These are phyloP conservation scores for Poecilia velifera DNA, from an alignment of 2,797 vertebrate genomes.

Conservation along the genomic window DNA sequence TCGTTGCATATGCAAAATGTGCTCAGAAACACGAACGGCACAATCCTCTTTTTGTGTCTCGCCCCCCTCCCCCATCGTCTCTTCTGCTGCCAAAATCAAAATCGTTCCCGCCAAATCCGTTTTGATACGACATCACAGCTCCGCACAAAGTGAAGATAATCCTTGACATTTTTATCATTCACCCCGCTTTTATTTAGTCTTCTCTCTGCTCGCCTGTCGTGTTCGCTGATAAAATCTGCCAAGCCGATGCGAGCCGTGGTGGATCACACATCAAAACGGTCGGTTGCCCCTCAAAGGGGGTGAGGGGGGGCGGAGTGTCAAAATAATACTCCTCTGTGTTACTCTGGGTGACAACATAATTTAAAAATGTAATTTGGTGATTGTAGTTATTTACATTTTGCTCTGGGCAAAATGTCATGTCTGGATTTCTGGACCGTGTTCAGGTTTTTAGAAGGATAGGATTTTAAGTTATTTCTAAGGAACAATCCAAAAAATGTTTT, in stretches of 20 bases:
- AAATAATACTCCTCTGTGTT: conserved; percentile 73
- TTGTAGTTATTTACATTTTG: conserved; percentile 57
- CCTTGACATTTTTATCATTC: conserved; percentile 77
- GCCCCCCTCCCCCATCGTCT: conserved; percentile 24
- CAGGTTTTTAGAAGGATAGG: not conserved
- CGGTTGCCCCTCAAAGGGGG: conserved; percentile 61
- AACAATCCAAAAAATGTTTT: not conserved
- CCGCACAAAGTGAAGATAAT: conserved; percentile 76
- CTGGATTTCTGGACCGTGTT: not conserved
- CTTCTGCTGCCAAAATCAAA: conserved; percentile 75
- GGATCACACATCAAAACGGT: conserved; percentile 83
- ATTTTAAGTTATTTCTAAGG: not conserved
- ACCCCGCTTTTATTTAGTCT: conserved; percentile 65
- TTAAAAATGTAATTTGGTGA: conserved; percentile 76
- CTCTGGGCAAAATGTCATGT: conserved; percentile 14
- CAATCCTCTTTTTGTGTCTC: conserved; percentile 41
- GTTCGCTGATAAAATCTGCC: conserved; percentile 81
- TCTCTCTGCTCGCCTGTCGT: conserved; percentile 70
- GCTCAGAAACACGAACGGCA: conserved; percentile 27
- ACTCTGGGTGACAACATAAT: conserved; percentile 76
- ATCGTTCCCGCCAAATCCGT: conserved; percentile 78
- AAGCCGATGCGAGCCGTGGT: conserved; percentile 66
- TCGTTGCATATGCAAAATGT: conserved; percentile 31
- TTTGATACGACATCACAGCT: conserved; percentile 80
- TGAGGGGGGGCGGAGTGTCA: conserved; percentile 66